A percentile compares a stretch with the other conserved stretches of the same genome.
Conservation (phyloP, 2,113 vertebrate genomes). For the Mus spicilegus region DNA sequence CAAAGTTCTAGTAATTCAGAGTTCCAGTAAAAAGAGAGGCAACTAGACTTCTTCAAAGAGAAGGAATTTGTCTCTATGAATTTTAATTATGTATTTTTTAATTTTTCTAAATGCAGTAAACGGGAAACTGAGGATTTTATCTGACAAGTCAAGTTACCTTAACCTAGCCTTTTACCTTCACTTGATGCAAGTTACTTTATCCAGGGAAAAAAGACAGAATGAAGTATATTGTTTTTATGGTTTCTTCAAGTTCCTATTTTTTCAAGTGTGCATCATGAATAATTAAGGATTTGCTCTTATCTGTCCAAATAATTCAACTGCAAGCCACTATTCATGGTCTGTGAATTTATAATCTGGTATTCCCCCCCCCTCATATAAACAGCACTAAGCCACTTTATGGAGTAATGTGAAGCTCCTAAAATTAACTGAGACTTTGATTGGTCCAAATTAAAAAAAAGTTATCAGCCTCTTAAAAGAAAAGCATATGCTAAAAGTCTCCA, state of each 20-base stretch:
- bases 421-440: neutral
- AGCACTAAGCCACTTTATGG: neutral
- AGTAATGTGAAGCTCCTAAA: neutral
- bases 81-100: conserved; percentile 5
- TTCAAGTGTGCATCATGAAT: conserved; percentile 55
- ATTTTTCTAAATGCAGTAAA: neutral
- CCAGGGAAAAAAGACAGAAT: neutral
- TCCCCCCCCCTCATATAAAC: conserved; percentile 35
- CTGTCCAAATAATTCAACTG: conserved; percentile 63
- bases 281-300: conserved; percentile 67
- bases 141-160: neutral
- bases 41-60: neutral
- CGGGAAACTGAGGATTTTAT: neutral
- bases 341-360: neutral
- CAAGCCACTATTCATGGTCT: conserved; percentile 21
- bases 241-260: conserved; percentile 58
- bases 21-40: conserved; percentile 11
- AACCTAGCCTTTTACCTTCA: neutral
- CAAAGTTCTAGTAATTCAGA: conserved; percentile 31
- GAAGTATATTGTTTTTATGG: conserved; percentile 17
- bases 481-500: neutral
- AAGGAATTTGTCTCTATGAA: neutral
- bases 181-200: conserved; percentile 23
- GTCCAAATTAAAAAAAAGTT: conserved; percentile 6
- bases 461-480: neutral